A percentile compares a stretch with the other conserved stretches of the same genome.
These are phyloP conservation scores for Temnothorax rugatulus DNA, from an alignment of 2,888 invertebrate species.

Conservation along the genomic window DNA sequence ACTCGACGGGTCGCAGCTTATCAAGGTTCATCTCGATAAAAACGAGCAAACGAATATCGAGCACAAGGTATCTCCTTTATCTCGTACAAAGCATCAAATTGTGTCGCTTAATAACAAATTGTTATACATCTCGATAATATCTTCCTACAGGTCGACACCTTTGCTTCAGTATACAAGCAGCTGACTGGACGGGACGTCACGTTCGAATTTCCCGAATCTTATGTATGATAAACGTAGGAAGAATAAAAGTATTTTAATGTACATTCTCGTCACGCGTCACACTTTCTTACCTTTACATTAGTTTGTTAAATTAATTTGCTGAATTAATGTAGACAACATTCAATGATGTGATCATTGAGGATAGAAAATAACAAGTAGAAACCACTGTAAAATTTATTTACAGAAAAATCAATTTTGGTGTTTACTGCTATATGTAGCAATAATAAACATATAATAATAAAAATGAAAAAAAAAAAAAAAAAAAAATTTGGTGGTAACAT, in stretches of 20 bases:
- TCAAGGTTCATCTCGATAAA: slow-evolving; percentile 99
- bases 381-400: background rate
- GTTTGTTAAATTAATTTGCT: background rate
- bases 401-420: background rate
- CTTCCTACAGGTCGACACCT: slow-evolving; percentile 95
- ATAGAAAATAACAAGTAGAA: background rate
- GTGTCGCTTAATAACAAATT: background rate
- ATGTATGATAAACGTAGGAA: slow-evolving; percentile 90
- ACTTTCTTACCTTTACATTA: background rate
- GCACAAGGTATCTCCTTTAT: slow-evolving; percentile 93
- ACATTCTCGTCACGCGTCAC: background rate
- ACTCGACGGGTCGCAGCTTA: slow-evolving; percentile 97
- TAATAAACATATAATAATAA: too few relatives aligned
- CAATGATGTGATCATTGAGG: background rate
- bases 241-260: slow-evolving; percentile 72
- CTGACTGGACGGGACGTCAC: slow-evolving; percentile 99
- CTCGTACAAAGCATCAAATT: background rate
- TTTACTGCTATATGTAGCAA: too few relatives aligned
- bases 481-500: too few relatives aligned
- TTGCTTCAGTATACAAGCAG: slow-evolving; percentile 99
- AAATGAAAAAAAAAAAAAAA: too few relatives aligned
- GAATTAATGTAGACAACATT: background rate
- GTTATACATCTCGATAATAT: slow-evolving; percentile 6
- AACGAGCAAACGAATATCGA: slow-evolving; percentile 99
- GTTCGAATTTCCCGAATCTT: slow-evolving; percentile 99